A percentile compares a stretch with the other conserved stretches of the same genome.
phyloP scores from a whole-genome alignment of 64 coral and sea anemone species.

The Trachythela sp. region DNA sequence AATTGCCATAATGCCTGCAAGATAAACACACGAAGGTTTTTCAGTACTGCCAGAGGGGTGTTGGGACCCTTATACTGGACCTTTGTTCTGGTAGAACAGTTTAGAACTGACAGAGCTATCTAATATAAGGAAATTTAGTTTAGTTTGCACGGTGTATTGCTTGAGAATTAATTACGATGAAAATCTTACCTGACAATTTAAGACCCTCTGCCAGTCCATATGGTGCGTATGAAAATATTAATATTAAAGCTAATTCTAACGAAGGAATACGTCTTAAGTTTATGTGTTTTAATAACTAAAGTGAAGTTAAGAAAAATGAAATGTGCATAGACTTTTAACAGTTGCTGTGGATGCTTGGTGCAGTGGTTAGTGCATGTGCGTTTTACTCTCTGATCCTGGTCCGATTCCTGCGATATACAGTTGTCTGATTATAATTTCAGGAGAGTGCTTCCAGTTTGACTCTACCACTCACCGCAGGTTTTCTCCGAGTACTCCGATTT shows the following conservation, averaged over 20 bases:
- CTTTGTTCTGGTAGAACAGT: too few species aligned
- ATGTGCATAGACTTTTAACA: not conserved
- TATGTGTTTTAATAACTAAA: constrained; percentile 87
- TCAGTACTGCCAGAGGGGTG: not conserved
- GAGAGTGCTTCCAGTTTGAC: too few species aligned
- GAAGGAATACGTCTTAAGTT: constrained; percentile 83
- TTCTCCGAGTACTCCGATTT: too few species aligned
- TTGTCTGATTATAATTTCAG: too few species aligned
- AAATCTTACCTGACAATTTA: constrained; percentile 79
- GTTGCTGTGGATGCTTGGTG: not conserved
- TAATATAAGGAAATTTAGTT: too few species aligned
- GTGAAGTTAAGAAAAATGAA: constrained; percentile 50
- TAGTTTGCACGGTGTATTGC: too few species aligned
- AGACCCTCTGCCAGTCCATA: constrained; percentile 95
- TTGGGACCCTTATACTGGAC: too few species aligned
- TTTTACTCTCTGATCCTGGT: too few species aligned
- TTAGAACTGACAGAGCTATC: too few species aligned
- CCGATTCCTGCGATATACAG: too few species aligned
- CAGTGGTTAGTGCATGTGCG: not conserved
- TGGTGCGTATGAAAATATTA: constrained; percentile 98
- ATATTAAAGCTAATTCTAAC: constrained; percentile 82
- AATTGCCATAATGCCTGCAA: constrained; percentile 92
- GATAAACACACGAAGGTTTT: not conserved
- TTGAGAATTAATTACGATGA: too few species aligned
- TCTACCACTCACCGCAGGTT: too few species aligned